phyloP scores from a whole-genome alignment of 2,113 vertebrate species.

The Symphodus melops region DNA sequence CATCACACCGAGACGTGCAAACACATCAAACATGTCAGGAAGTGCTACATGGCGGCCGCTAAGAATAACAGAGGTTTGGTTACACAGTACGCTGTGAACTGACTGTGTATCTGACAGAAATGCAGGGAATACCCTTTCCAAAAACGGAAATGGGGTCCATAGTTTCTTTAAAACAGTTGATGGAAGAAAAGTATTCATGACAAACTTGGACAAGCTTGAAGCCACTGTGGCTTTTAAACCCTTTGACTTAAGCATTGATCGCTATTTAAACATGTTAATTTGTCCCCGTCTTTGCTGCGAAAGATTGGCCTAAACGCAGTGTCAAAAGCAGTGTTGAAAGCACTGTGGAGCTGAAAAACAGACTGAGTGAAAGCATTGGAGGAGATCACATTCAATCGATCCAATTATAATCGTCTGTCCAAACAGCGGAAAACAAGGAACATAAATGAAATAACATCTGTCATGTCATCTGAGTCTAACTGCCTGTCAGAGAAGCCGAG shows the following conservation, averaged over 20 bases:
- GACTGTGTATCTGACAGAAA: conserved; percentile 37
- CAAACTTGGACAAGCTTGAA: not conserved
- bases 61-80: conserved; percentile 67
- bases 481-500: conserved; percentile 66
- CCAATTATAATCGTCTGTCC: conserved; percentile 57
- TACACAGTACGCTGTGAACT: conserved; percentile 47
- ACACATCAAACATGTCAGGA: conserved; percentile 83
- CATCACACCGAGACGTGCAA: conserved; percentile 74
- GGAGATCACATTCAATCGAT: conserved; percentile 25
- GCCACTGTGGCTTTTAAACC: not conserved
- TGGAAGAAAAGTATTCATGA: conserved; percentile 32
- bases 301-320: not conserved
- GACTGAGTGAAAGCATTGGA: not conserved
- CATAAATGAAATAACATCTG: conserved; percentile 68
- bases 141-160: conserved; percentile 10
- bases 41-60: conserved; percentile 58
- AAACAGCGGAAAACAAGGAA: conserved; percentile 59
- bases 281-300: not conserved
- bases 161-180: conserved; percentile 37
- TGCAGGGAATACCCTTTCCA: conserved; percentile 33
- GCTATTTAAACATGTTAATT: too few relatives aligned
- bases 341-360: conserved; percentile 20
- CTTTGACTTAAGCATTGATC: too few relatives aligned
- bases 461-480: conserved; percentile 61
- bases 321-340: conserved; percentile 24